Conservation (phyloP, 1,140 invertebrate genomes). For the Drosophila sp. region DNA sequence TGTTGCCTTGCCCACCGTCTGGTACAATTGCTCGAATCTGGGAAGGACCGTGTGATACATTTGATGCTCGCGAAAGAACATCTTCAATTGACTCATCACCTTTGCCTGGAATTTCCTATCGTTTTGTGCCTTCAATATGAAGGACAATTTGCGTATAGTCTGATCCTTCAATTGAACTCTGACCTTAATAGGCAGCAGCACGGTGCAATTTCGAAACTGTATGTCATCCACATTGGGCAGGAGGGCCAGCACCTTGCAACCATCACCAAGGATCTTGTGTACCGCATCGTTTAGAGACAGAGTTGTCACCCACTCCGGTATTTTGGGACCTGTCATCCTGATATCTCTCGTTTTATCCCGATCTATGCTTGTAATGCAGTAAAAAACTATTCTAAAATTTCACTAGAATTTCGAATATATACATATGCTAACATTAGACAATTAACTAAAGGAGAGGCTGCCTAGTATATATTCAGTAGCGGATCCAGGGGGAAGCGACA, state of each 20-base stretch:
- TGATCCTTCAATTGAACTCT: slow-evolving; percentile 24
- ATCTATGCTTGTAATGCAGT: background rate
- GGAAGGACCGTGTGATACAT: slow-evolving; percentile 44
- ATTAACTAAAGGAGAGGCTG: background rate
- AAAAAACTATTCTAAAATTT: background rate
- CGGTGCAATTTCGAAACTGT: slow-evolving; percentile 43
- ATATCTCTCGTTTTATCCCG: slow-evolving; percentile 2
- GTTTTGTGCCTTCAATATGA: slow-evolving; percentile 52
- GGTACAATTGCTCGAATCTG: slow-evolving; percentile 40
- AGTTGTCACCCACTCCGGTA: slow-evolving; percentile 35
- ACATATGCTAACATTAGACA: background rate
- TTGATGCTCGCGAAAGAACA: slow-evolving; percentile 52
- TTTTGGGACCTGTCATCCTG: slow-evolving; percentile 25
- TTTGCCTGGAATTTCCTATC: slow-evolving; percentile 34
- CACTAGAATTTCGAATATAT: background rate
- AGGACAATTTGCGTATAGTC: slow-evolving; percentile 28
- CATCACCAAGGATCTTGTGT: background rate
- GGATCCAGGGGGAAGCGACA: no score
- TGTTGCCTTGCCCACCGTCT: slow-evolving; percentile 21
- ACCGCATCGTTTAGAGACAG: slow-evolving; percentile 39
- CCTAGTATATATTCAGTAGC: no score
- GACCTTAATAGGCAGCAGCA: slow-evolving; percentile 37
- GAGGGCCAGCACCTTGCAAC: slow-evolving; percentile 26
- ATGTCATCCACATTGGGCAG: slow-evolving; percentile 32
- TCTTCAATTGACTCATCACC: slow-evolving; percentile 42